phyloP scores from a whole-genome alignment of 2,797 vertebrate genomes.

The Chaetophractus vellerosus region DNA sequence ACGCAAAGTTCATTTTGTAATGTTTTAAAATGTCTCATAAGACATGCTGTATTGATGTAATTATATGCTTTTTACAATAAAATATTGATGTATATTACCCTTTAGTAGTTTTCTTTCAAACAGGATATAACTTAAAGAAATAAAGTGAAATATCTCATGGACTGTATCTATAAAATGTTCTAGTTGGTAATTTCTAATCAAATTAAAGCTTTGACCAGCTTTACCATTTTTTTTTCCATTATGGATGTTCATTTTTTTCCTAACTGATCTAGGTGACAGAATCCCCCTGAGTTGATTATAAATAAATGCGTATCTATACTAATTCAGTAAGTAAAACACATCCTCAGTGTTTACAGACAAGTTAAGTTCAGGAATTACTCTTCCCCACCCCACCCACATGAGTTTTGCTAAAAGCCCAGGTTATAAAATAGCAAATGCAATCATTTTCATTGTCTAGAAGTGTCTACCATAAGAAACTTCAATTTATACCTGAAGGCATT shows the following conservation, averaged over 20 bases:
- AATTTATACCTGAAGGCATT: not conserved
- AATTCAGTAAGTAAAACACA: not conserved
- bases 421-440: not conserved
- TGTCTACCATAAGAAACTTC: not conserved
- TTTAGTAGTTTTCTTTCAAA: not conserved
- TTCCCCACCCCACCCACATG: not conserved
- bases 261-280: not conserved
- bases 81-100: not conserved
- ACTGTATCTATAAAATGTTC: not conserved
- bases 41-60: not conserved
- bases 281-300: not conserved
- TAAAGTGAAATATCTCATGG: not conserved
- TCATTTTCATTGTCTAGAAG: not conserved
- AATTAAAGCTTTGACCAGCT: not conserved
- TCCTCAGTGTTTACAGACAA: not conserved
- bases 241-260: not conserved
- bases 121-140: not conserved
- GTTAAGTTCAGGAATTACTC: not conserved
- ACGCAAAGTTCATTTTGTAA: not conserved
- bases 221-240: not conserved
- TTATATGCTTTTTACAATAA: not conserved
- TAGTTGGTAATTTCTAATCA: not conserved
- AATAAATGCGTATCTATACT: not conserved
- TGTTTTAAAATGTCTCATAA: not conserved
- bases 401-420: not conserved